Evolutionary conservation across 2,113 vertebrate genomes (phyloP).

Genomic region (Xenopus laevis): DNA sequence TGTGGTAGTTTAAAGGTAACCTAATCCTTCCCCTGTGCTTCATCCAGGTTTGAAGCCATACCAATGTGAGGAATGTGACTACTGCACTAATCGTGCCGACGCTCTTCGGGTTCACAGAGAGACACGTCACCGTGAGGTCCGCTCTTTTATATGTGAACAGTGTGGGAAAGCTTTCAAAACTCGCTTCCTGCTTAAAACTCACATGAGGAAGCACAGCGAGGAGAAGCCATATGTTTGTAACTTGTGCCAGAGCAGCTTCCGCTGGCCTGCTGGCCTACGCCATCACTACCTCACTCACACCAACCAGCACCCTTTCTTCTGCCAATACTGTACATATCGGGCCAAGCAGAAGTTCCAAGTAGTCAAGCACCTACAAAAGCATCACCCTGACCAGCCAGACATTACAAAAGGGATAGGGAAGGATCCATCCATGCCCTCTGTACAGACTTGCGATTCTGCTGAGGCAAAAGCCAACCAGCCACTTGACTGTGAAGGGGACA

Average conservation of each 20-base stretch:
- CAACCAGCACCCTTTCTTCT: conserved; percentile 86
- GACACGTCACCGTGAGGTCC: conserved; percentile 80
- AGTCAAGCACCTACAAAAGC: conserved; percentile 78
- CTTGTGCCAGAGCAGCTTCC: conserved; percentile 79
- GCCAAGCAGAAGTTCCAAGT: conserved; percentile 97
- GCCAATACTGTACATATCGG: conserved; percentile 83
- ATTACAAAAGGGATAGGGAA: conserved; percentile 77
- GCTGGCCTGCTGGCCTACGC: conserved; percentile 89
- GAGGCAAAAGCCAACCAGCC: neutral
- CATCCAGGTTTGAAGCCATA: conserved; percentile 83
- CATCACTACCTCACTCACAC: conserved; percentile 94
- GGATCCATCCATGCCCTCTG: conserved; percentile 63
- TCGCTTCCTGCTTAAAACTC: conserved; percentile 86
- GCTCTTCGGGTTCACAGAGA: conserved; percentile 84
- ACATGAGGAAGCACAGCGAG: conserved; percentile 88
- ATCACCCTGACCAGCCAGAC: conserved; percentile 73
- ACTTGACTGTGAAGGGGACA: conserved; percentile 52
- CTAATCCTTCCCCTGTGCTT: neutral
- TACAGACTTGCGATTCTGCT: conserved; percentile 66
- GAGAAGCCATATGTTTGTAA: conserved; percentile 82
- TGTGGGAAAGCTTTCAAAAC: conserved; percentile 98
- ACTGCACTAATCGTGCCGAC: conserved; percentile 87
- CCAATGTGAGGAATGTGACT: conserved; percentile 82
- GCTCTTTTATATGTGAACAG: conserved; percentile 91
- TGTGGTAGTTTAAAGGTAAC: too few species aligned